phyloP scores from a whole-genome alignment of 2,797 vertebrate genomes.

The Gobionotothen gibberifrons region DNA sequence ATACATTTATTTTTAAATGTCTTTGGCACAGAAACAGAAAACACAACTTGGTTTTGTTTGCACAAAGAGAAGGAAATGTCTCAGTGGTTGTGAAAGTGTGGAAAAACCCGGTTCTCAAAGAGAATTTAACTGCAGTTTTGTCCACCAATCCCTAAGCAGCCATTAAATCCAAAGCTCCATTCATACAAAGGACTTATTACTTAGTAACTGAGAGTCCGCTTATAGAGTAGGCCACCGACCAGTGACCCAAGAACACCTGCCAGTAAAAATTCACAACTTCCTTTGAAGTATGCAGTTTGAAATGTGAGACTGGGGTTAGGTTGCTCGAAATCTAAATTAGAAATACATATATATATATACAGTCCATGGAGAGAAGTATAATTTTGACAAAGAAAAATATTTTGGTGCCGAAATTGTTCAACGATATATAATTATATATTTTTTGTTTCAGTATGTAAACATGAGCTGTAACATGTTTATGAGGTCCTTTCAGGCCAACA shows the following conservation, averaged over 20 bases:
- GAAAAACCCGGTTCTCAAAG: constrained; percentile 35
- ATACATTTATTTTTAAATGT: background rate
- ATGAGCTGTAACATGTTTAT: constrained; percentile 3
- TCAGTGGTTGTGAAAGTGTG: constrained; percentile 5
- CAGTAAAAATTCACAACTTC: constrained; percentile 22
- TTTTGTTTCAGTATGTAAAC: constrained; percentile 6
- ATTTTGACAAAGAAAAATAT: background rate
- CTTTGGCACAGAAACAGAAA: background rate
- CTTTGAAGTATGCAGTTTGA: constrained; percentile 6
- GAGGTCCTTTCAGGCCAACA: constrained; percentile 1
- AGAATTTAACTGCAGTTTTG: constrained; percentile 26
- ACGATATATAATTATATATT: background rate
- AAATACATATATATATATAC: too few relatives aligned
- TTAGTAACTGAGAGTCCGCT: constrained; percentile 27
- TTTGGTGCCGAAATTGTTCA: background rate
- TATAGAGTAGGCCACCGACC: background rate
- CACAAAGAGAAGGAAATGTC: background rate
- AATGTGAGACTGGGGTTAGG: constrained; percentile 12
- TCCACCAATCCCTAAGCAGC: constrained; percentile 47
- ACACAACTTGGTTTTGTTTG: background rate
- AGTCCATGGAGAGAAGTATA: background rate
- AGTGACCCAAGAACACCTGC: constrained; percentile 22
- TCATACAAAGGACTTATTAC: constrained; percentile 28
- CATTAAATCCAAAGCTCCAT: constrained; percentile 34
- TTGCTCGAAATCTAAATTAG: background rate